A percentile compares a stretch with the other conserved stretches of the same genome.
Conservation (phyloP, 2,113 vertebrate genomes). For the Chaenogobius annularis region DNA sequence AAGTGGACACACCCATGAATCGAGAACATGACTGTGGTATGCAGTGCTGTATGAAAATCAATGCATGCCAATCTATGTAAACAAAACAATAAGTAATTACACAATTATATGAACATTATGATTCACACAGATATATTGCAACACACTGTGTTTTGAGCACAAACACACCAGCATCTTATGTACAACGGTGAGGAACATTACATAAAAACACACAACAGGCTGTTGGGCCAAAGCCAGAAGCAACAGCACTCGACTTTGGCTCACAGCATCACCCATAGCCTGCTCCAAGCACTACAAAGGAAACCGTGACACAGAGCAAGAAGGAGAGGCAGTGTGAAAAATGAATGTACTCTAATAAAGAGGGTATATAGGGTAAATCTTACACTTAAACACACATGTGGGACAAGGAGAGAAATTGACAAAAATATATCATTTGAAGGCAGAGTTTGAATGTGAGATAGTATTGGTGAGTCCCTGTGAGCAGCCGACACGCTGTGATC, state of each 20-base stretch:
- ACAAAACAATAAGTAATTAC: neutral
- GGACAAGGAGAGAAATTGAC: neutral
- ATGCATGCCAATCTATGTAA: neutral
- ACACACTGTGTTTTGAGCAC: conserved; percentile 37
- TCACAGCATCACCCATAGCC: conserved; percentile 56
- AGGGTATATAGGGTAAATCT: neutral
- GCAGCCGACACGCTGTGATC: conserved; percentile 72
- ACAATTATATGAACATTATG: neutral
- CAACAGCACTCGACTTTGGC: conserved; percentile 53
- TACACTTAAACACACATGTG: conserved; percentile 12
- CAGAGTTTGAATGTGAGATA: conserved; percentile 29
- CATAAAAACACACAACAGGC: conserved; percentile 12
- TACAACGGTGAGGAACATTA: conserved; percentile 32
- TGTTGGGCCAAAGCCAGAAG: conserved; percentile 56
- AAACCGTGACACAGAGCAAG: conserved; percentile 32
- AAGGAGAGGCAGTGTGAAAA: conserved; percentile 11
- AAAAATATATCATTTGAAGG: conserved; percentile 16
- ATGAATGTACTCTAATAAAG: conserved; percentile 6
- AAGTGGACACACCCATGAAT: too few species aligned
- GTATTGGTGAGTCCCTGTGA: conserved; percentile 62
- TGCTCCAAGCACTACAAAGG: conserved; percentile 51
- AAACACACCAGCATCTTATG: conserved; percentile 38
- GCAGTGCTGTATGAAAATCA: neutral
- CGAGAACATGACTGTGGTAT: too few species aligned
- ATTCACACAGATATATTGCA: conserved; percentile 31